These are phyloP conservation scores for Rugalucina vietnamica DNA, from an alignment of 2,888 invertebrate species.

Conservation along the genomic window DNA sequence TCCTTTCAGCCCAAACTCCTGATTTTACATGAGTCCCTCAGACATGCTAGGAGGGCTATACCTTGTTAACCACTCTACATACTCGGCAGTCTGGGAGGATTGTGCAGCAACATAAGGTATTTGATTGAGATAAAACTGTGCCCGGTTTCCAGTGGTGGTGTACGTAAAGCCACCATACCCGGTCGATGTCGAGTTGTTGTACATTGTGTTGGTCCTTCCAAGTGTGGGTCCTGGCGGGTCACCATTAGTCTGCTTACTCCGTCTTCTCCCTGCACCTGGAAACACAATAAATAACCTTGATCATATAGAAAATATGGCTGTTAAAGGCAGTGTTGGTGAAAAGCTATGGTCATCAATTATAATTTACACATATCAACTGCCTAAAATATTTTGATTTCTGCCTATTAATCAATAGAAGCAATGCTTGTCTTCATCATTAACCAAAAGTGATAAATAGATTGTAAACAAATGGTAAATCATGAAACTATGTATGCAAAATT, in stretches of 20 bases:
- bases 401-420: too few relatives aligned
- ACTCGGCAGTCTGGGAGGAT: conserved; percentile 71
- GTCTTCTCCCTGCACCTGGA: conserved; percentile 66
- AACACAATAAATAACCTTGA: conserved; percentile 15
- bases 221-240: conserved; percentile 44
- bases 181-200: conserved; percentile 41
- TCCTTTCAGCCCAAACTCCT: not conserved
- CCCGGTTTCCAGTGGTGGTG: conserved; percentile 67
- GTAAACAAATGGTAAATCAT: too few relatives aligned
- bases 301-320: too few relatives aligned
- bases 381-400: too few relatives aligned
- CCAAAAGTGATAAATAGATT: too few relatives aligned
- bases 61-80: conserved; percentile 75
- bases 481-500: too few relatives aligned
- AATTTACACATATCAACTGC: too few relatives aligned
- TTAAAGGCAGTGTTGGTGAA: too few relatives aligned
- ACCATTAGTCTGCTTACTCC: conserved; percentile 49
- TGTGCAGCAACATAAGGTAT: conserved; percentile 71
- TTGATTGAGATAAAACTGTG: conserved; percentile 73
- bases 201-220: conserved; percentile 65
- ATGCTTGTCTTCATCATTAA: too few relatives aligned
- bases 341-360: too few relatives aligned
- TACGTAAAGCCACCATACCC: conserved; percentile 71
- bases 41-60: conserved; percentile 60
- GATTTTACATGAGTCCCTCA: conserved; percentile 44